phyloP scores from a whole-genome alignment of 2,797 vertebrate genomes.

The Choloepus didactylus region DNA sequence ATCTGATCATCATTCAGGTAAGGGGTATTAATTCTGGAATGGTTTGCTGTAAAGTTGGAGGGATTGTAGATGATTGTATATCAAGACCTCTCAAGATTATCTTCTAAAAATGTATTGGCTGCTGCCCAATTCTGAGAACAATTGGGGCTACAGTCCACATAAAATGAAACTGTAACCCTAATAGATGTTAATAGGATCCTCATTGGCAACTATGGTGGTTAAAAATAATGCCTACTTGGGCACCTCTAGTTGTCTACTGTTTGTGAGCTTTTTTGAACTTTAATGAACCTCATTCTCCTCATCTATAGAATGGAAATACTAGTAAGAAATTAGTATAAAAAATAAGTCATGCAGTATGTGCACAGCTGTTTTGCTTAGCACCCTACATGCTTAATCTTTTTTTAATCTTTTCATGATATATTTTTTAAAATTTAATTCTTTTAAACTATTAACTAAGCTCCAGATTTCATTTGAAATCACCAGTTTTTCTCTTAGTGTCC shows the following conservation, averaged over 20 bases:
- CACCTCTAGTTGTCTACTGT: background rate
- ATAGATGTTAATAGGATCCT: background rate
- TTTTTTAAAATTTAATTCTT: background rate
- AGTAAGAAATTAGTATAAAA: background rate
- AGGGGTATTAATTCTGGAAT: background rate
- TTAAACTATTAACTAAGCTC: background rate
- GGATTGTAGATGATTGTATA: background rate
- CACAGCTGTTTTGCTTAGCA: too few species aligned
- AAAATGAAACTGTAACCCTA: background rate
- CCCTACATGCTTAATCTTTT: too few species aligned
- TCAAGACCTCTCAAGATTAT: background rate
- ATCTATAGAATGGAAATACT: conserved; percentile 1
- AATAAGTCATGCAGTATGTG: too few species aligned
- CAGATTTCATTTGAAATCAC: background rate
- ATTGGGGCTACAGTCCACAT: background rate
- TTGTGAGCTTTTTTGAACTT: background rate
- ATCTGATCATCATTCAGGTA: background rate
- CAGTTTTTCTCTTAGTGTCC: background rate
- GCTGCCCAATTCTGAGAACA: background rate
- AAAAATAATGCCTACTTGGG: background rate
- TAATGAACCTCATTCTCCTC: background rate
- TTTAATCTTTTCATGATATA: too few species aligned
- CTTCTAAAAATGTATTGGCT: background rate
- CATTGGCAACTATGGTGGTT: background rate
- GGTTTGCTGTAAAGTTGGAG: background rate